Evolutionary conservation across 2,888 invertebrate species (phyloP).

Genomic region (Tribolium freemani): DNA sequence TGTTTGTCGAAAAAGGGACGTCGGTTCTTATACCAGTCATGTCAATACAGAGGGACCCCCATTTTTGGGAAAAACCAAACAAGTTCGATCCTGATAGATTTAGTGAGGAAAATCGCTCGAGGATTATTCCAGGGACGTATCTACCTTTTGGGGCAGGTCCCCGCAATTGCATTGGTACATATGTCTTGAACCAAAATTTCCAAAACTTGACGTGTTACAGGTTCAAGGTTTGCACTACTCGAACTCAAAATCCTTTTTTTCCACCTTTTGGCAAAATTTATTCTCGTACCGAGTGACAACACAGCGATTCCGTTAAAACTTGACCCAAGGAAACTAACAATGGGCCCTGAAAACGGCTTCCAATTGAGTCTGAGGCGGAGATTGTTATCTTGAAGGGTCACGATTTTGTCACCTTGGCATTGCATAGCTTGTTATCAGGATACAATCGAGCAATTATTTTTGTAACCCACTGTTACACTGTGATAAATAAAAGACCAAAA

Average conservation of each 20-base stretch:
- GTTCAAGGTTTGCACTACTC: constrained; percentile 44
- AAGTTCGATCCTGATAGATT: constrained; percentile 64
- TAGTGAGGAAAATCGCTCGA: constrained; percentile 71
- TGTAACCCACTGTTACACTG: neutral
- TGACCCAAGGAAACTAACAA: constrained; percentile 61
- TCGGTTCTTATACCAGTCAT: constrained; percentile 52
- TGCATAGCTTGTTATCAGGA: neutral
- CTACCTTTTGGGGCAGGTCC: constrained; percentile 60
- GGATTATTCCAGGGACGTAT: constrained; percentile 66
- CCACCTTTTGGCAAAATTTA: constrained; percentile 39
- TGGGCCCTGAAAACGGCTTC: constrained; percentile 64
- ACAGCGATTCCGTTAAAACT: constrained; percentile 44
- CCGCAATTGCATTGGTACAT: constrained; percentile 66
- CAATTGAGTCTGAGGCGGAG: constrained; percentile 39
- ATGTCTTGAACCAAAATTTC: too few relatives aligned
- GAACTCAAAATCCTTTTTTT: constrained; percentile 44
- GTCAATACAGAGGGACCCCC: constrained; percentile 57
- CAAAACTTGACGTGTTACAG: neutral
- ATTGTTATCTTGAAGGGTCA: constrained; percentile 8
- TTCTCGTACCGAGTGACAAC: constrained; percentile 41
- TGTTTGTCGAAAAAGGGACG: constrained; percentile 46
- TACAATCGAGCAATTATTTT: neutral
- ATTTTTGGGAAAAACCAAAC: constrained; percentile 58
- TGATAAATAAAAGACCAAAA: neutral
- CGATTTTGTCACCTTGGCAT: neutral